Conservation (phyloP, 2,888 invertebrate genomes). For the Micropterix aruncella region DNA sequence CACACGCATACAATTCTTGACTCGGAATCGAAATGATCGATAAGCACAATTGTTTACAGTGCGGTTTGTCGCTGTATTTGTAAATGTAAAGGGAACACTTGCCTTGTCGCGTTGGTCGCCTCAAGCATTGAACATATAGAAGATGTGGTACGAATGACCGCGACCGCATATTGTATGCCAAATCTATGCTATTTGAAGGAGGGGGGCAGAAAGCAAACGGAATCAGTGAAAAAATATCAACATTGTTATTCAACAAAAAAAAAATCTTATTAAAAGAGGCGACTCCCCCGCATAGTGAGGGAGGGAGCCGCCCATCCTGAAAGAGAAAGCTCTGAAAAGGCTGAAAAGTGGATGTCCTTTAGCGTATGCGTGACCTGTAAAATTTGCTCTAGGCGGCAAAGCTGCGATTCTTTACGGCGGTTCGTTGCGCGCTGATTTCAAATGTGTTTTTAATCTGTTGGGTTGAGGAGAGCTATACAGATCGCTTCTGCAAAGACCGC, state of each 20-base stretch:
- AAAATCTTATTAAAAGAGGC: constrained; percentile 1
- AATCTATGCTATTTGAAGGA: constrained; percentile 35
- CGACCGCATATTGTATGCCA: constrained; percentile 40
- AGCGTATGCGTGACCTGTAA: neutral
- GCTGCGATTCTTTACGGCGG: no score
- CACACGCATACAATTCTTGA: no score
- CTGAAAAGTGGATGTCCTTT: neutral
- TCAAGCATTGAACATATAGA: constrained; percentile 33
- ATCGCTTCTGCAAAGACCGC: no score
- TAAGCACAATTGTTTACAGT: constrained; percentile 33
- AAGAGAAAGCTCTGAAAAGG: neutral
- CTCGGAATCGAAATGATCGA: no score
- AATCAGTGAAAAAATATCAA: constrained; percentile 25
- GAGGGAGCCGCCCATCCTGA: neutral
- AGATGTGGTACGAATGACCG: constrained; percentile 43
- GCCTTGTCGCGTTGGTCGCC: constrained; percentile 39
- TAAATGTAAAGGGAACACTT: constrained; percentile 34
- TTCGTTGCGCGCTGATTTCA: no score
- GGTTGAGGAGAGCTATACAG: no score
- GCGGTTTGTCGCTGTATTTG: constrained; percentile 34
- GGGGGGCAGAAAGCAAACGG: constrained; percentile 44
- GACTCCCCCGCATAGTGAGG: neutral
- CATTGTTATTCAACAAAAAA: constrained; percentile 1
- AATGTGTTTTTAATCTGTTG: no score
- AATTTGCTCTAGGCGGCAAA: no score